These are phyloP conservation scores for Palythoa heliodiscus DNA, from an alignment of 92 coral and sea anemone genomes.

Conservation along the genomic window DNA sequence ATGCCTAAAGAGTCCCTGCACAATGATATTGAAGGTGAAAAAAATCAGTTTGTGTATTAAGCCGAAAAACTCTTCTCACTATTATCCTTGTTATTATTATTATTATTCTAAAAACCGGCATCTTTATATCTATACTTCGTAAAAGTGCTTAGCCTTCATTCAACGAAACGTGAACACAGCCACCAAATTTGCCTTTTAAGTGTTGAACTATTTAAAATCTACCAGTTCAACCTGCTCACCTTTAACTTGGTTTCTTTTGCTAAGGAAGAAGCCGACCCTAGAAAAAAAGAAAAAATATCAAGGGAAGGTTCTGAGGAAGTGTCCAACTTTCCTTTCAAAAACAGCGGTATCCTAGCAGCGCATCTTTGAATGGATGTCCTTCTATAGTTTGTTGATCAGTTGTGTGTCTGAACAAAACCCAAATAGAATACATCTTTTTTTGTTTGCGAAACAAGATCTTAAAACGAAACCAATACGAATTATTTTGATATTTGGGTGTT, in stretches of 20 bases:
- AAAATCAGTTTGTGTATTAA: background rate
- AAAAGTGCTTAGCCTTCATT: background rate
- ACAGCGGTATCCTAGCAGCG: background rate
- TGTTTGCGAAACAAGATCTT: background rate
- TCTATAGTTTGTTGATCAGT: background rate
- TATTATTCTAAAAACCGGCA: background rate
- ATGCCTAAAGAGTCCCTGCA: constrained; percentile 8
- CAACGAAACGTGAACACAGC: background rate
- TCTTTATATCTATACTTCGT: background rate
- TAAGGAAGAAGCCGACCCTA: constrained; percentile 10
- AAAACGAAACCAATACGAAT: background rate
- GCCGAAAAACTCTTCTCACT: background rate
- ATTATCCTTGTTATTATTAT: background rate
- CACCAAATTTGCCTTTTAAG: background rate
- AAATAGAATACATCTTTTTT: background rate
- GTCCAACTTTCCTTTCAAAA: background rate
- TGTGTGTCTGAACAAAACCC: background rate
- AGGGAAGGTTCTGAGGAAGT: background rate
- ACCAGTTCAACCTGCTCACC: background rate
- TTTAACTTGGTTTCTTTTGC: constrained; percentile 21
- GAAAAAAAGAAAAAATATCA: background rate
- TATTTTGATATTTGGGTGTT: background rate
- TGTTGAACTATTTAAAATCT: background rate
- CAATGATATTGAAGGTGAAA: constrained; percentile 18
- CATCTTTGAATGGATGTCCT: background rate